Evolutionary conservation across 2,888 invertebrate genomes (phyloP), one percentile per base, ranked within the genome.

Genomic region (Macrosiphum euphorbiae): DNA sequence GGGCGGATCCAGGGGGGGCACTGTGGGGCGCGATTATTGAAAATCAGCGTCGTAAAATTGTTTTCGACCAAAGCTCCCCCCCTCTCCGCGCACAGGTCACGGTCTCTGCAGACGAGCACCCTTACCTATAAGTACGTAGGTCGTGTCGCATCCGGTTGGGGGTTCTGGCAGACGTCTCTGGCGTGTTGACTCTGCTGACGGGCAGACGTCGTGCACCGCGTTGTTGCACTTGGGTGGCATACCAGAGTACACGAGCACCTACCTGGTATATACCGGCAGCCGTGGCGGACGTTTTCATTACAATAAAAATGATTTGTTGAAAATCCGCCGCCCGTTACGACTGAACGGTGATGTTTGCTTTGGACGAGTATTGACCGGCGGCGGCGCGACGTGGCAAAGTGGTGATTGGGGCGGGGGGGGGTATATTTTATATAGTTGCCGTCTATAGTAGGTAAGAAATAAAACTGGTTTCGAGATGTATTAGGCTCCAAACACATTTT

Each of bases 401-500:
- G 16, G 41, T 10, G 16, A 20, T 26, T 28, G 35, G 78, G 78
- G 7, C 0, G 35, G 20, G 35, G 35, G 78, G 58, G 7, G 26
- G 24, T 35, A 20, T 35, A 35, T 41, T 78, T 78, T 35, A 41
- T 78, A 20, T 8, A 35, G 20, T 78, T 78, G 35, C 35, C 35
- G 35, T 35, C 78, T 24, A 4, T 16, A 11, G 61, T 13, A 13
- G 35, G 78, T 35, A 78, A 78, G 78, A 35, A 78, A 78, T 35
- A 78, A 61, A 89, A 90, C 90, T 24, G 90, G 90, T 90, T 90
- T 90, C 61, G 61, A 47, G 47, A 86, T 86, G 47, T 86, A 47
- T 41, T 85, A 86, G 90, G 4, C n/a, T 47, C 67, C 24, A n/a
- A 86, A 86, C 20, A 50, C 88, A 55, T 58, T 58, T 50, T 88